A percentile compares a stretch with the other conserved stretches of the same genome.
These are phyloP conservation scores for Typhlichthys subterraneus DNA, from an alignment of 2,797 vertebrate genomes.

Conservation along the genomic window DNA sequence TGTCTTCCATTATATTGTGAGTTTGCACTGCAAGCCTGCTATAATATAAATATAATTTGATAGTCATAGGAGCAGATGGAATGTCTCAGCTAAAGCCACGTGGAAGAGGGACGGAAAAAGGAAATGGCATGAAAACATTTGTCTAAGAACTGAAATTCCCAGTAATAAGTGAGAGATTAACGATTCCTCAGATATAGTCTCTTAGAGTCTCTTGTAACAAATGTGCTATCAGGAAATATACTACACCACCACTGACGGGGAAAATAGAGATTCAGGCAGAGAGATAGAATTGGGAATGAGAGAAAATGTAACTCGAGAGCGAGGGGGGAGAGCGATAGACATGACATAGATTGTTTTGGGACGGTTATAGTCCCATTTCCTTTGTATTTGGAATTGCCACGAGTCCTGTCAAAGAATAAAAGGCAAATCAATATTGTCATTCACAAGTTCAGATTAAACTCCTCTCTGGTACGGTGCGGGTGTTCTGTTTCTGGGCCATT, in stretches of 20 bases:
- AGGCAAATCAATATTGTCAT: slow-evolving; percentile 83
- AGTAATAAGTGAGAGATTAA: not conserved
- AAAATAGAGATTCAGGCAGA: slow-evolving; percentile 16
- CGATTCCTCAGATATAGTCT: not conserved
- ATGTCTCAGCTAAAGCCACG: not conserved
- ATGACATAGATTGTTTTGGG: slow-evolving; percentile 39
- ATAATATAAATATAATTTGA: slow-evolving; percentile 2
- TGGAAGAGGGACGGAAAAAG: not conserved
- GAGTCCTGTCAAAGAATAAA: slow-evolving; percentile 68
- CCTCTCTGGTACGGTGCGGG: slow-evolving; percentile 66
- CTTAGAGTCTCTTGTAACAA: slow-evolving; percentile 12
- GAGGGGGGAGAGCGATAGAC: slow-evolving; percentile 16
- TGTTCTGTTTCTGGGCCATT: slow-evolving; percentile 70
- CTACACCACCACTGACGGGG: slow-evolving; percentile 19
- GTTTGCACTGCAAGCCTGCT: not conserved
- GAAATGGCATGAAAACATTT: not conserved
- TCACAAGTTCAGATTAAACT: slow-evolving; percentile 81
- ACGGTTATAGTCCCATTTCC: slow-evolving; percentile 60
- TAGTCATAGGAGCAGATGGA: not conserved
- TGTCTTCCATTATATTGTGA: not conserved
- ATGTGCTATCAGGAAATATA: slow-evolving; percentile 34
- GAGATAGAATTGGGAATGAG: slow-evolving; percentile 20
- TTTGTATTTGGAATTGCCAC: slow-evolving; percentile 59
- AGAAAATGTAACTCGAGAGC: slow-evolving; percentile 9
- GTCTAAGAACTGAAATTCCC: not conserved